These are phyloP conservation scores for Pristionchus maxplancki DNA, from an alignment of 2,888 invertebrate genomes.

Conservation along the genomic window DNA sequence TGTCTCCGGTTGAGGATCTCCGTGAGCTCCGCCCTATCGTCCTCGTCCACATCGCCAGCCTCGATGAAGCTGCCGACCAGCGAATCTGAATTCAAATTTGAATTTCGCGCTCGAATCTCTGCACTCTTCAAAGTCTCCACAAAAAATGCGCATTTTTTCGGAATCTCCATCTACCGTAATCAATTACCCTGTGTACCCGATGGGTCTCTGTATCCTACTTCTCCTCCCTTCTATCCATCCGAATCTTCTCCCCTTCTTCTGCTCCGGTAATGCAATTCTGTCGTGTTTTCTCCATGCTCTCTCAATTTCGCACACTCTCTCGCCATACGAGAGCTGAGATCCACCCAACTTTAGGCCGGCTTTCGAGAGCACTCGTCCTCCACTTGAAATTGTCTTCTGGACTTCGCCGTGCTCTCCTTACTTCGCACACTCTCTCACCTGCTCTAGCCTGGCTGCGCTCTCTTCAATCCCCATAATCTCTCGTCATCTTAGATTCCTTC, in stretches of 20 bases:
- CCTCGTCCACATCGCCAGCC: conserved; percentile 85
- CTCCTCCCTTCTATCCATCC: neutral
- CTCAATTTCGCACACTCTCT: conserved; percentile 1
- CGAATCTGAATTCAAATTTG: conserved; percentile 67
- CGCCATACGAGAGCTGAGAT: neutral
- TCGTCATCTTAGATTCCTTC: too few relatives aligned
- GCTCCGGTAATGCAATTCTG: conserved; percentile 39
- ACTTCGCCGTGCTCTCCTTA: neutral
- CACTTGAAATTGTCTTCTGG: conserved; percentile 39
- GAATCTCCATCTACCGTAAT: conserved; percentile 6
- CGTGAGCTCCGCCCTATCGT: conserved; percentile 86
- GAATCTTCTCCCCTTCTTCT: neutral
- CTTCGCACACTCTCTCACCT: neutral
- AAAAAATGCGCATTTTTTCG: neutral
- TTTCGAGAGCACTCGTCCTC: neutral
- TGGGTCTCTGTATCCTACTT: neutral
- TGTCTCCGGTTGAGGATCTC: conserved; percentile 91
- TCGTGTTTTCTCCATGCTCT: neutral
- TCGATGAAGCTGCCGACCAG: conserved; percentile 79
- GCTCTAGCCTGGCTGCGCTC: neutral
- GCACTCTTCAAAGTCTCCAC: neutral
- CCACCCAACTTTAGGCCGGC: neutral
- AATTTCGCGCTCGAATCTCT: neutral
- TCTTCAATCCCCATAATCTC: too few relatives aligned
- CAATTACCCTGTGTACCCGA: neutral